A percentile compares a stretch with the other conserved stretches of the same genome.
Evolutionary conservation across 2,888 invertebrate species (phyloP).

Genomic region (Spicauda simplicius): DNA sequence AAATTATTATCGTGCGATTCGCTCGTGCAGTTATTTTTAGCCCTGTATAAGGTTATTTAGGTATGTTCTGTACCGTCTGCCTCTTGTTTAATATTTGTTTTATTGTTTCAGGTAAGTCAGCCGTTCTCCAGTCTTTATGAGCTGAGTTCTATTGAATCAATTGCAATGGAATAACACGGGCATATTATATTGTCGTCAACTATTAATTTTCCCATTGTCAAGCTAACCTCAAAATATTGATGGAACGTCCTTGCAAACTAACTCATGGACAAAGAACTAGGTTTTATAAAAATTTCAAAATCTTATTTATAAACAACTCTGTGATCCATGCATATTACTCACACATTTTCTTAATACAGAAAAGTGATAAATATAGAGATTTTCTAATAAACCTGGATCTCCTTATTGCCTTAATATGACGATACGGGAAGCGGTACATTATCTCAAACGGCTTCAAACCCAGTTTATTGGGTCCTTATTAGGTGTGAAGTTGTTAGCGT

Average conservation of each 20-base stretch:
- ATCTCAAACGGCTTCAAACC: slow-evolving; percentile 21
- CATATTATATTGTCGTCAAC: too few relatives aligned
- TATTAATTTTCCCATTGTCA: too few relatives aligned
- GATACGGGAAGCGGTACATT: slow-evolving; percentile 28
- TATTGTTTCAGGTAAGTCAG: slow-evolving; percentile 31
- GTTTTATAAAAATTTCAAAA: too few relatives aligned
- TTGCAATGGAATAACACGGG: too few relatives aligned
- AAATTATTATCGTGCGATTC: slow-evolving; percentile 23
- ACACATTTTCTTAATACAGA: neutral
- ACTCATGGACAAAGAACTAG: too few relatives aligned
- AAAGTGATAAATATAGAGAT: slow-evolving; percentile 1
- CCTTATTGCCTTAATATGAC: slow-evolving; percentile 26
- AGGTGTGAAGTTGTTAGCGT: slow-evolving; percentile 31
- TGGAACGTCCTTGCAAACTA: too few relatives aligned
- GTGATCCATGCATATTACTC: neutral
- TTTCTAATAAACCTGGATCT: slow-evolving; percentile 4
- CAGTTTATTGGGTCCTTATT: slow-evolving; percentile 32
- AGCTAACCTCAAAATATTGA: too few relatives aligned
- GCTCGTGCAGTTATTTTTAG: slow-evolving; percentile 18
- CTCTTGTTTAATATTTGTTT: slow-evolving; percentile 14
- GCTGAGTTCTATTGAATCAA: too few relatives aligned
- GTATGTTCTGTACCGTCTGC: neutral
- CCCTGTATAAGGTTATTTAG: slow-evolving; percentile 18
- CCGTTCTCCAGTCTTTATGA: too few relatives aligned
- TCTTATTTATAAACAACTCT: neutral